Evolutionary conservation across 2,888 invertebrate species (phyloP).

Genomic region (Agrenia bidenticulata): DNA sequence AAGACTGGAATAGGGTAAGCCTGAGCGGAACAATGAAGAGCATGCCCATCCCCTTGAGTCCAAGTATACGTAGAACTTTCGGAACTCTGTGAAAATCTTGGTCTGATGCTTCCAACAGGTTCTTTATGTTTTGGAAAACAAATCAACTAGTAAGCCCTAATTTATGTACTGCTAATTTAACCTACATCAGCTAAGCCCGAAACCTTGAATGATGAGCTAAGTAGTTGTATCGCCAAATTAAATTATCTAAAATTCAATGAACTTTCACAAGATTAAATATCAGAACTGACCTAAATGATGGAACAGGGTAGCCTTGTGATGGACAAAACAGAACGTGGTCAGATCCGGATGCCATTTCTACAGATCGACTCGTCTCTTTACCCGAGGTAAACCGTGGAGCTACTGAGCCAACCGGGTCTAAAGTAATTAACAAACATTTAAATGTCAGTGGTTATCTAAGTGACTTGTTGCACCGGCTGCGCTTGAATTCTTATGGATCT

Average conservation of each 20-base stretch:
- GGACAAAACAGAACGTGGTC: constrained; percentile 59
- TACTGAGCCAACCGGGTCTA: constrained; percentile 53
- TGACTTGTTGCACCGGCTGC: too few relatives aligned
- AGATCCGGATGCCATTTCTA: constrained; percentile 45
- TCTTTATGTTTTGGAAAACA: constrained; percentile 40
- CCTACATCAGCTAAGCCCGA: constrained; percentile 27
- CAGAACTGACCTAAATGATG: constrained; percentile 61
- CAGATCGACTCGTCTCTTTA: constrained; percentile 51
- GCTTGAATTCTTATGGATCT: too few relatives aligned
- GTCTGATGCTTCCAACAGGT: constrained; percentile 53
- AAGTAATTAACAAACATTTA: constrained; percentile 3
- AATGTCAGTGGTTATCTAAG: too few relatives aligned
- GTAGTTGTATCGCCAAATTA: too few relatives aligned
- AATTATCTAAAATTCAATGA: too few relatives aligned
- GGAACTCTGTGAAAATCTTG: constrained; percentile 52
- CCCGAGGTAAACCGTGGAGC: constrained; percentile 52
- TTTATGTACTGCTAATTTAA: constrained; percentile 4
- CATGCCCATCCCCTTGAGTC: constrained; percentile 42
- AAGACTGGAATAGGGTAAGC: constrained; percentile 51
- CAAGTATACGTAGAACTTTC: constrained; percentile 52
- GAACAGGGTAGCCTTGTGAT: constrained; percentile 64
- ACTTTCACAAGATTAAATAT: too few relatives aligned
- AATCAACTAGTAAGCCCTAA: not conserved
- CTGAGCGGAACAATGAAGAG: constrained; percentile 51
- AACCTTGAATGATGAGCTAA: constrained; percentile 23